Evolutionary conservation across 2,113 vertebrate genomes (phyloP).

Genomic region (Connochaetes taurinus): DNA sequence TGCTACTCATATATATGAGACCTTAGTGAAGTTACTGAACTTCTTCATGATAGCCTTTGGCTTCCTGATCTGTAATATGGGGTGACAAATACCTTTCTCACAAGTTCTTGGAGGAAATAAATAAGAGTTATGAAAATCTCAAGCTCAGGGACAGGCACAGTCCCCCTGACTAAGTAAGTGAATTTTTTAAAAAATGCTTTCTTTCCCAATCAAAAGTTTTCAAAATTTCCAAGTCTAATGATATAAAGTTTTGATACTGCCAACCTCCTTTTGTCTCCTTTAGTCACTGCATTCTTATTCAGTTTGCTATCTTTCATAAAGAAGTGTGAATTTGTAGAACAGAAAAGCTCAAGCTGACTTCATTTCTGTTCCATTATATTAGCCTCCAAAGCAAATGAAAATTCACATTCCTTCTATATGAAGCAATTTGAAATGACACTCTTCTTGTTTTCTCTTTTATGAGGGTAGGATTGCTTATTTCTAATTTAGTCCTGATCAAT

Average conservation of each 20-base stretch:
- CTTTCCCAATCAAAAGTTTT: conserved; percentile 10
- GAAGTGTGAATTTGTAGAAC: background rate
- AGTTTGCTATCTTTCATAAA: background rate
- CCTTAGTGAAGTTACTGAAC: background rate
- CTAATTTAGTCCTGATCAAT: background rate
- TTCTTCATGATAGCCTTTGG: background rate
- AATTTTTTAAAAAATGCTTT: background rate
- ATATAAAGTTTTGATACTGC: background rate
- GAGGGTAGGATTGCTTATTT: conserved; percentile 13
- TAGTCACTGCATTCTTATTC: background rate
- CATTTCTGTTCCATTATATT: background rate
- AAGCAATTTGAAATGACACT: background rate
- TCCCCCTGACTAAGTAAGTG: background rate
- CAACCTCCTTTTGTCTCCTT: background rate
- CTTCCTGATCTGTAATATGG: background rate
- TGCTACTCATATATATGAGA: background rate
- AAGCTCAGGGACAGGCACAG: background rate
- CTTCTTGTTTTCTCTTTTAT: conserved; percentile 35
- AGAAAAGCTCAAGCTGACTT: conserved; percentile 5
- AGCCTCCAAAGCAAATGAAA: background rate
- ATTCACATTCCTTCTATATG: background rate
- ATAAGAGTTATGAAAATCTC: background rate
- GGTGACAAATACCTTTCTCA: background rate
- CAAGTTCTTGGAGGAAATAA: background rate
- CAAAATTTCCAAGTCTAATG: background rate